A percentile compares a stretch with the other conserved stretches of the same genome.
Conservation (phyloP, 2,888 invertebrate genomes). For the Phyllotreta cruciferae region DNA sequence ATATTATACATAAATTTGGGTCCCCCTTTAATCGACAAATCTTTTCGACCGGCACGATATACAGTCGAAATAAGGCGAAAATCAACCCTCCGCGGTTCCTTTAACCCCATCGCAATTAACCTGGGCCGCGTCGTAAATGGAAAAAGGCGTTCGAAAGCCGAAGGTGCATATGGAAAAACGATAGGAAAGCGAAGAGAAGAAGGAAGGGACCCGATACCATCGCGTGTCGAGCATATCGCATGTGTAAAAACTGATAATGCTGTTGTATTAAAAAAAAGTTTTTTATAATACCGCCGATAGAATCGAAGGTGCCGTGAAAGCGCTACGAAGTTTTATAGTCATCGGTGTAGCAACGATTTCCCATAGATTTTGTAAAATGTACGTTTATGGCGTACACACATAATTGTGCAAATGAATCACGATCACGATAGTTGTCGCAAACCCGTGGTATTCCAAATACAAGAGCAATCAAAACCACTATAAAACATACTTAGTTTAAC, state of each 20-base stretch:
- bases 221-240: slow-evolving; percentile 55
- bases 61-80: no score
- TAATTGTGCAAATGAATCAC: no score
- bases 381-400: slow-evolving; percentile 7
- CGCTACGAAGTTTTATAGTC: slow-evolving; percentile 50
- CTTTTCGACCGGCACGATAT: no score
- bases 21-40: no score
- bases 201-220: slow-evolving; percentile 38
- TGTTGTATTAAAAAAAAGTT: slow-evolving; percentile 51
- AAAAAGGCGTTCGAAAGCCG: slow-evolving; percentile 30
- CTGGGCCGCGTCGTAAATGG: slow-evolving; percentile 19
- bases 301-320: slow-evolving; percentile 55
- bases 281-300: slow-evolving; percentile 52
- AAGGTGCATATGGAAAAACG: slow-evolving; percentile 37
- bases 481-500: no score
- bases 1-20: background rate
- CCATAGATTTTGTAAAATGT: slow-evolving; percentile 40
- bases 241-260: slow-evolving; percentile 56
- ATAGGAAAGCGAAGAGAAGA: slow-evolving; percentile 41
- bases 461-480: no score
- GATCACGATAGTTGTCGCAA: no score
- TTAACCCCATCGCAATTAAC: slow-evolving; percentile 31
- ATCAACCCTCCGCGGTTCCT: background rate
- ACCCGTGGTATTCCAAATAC: no score
- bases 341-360: slow-evolving; percentile 46